phyloP scores from a whole-genome alignment of 2,888 invertebrate genomes.

The Brachyptera risi region DNA sequence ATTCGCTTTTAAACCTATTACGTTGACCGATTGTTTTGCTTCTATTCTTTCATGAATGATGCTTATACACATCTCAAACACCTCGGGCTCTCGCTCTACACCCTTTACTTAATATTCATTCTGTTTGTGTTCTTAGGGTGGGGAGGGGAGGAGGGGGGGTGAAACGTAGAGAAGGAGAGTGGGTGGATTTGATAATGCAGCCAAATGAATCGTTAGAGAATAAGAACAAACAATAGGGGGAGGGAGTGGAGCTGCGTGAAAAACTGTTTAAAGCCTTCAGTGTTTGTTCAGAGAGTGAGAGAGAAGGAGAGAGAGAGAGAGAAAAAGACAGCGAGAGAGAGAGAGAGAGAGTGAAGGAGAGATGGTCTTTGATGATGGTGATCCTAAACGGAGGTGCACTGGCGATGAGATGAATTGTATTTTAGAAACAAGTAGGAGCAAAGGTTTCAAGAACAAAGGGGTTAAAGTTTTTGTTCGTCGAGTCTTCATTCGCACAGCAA shows the following conservation, averaged over 20 bases:
- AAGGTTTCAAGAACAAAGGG: slow-evolving; percentile 23
- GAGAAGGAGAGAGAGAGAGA: too few species aligned
- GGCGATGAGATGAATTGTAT: slow-evolving; percentile 21
- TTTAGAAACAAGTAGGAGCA: slow-evolving; percentile 16
- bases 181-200: slow-evolving; percentile 16
- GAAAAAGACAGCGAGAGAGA: too few species aligned
- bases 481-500: slow-evolving; percentile 29
- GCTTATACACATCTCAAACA: background rate
- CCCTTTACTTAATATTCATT: background rate
- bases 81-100: background rate
- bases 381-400: background rate
- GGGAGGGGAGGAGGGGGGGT: too few species aligned
- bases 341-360: too few species aligned
- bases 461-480: slow-evolving; percentile 20
- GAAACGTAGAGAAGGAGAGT: too few species aligned
- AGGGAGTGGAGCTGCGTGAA: slow-evolving; percentile 1
- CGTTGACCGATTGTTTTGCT: background rate
- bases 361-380: too few species aligned
- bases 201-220: slow-evolving; percentile 28
- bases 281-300: slow-evolving; percentile 22
- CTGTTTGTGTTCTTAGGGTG: background rate
- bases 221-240: slow-evolving; percentile 25
- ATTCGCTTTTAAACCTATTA: background rate
- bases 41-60: background rate
- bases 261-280: slow-evolving; percentile 17